phyloP scores from a whole-genome alignment of 2,797 vertebrate species.

The Channallabes apus region DNA sequence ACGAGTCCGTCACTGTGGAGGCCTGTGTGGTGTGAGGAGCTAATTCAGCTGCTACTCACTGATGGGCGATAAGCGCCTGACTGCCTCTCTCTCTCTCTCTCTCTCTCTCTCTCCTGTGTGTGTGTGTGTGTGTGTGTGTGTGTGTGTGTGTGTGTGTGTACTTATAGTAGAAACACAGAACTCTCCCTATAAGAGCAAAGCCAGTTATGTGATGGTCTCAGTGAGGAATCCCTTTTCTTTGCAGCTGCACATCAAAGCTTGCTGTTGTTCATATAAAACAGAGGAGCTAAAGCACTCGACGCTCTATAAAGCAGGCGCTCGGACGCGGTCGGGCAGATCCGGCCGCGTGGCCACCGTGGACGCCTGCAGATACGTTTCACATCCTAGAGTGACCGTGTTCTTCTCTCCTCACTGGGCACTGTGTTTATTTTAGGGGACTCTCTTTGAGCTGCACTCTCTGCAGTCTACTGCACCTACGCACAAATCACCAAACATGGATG shows the following conservation, averaged over 20 bases:
- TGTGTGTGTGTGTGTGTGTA: constrained; percentile 4
- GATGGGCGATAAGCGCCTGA: constrained; percentile 62
- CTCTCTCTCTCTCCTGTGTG: constrained; percentile 1
- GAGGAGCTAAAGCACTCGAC: constrained; percentile 36
- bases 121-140: constrained; percentile 9
- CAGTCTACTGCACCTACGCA: constrained; percentile 33
- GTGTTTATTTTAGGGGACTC: constrained; percentile 21
- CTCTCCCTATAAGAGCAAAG: background rate
- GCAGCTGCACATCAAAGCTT: constrained; percentile 69
- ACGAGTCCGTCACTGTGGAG: constrained; percentile 49
- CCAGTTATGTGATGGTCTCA: constrained; percentile 57
- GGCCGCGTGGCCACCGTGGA: background rate
- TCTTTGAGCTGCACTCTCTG: constrained; percentile 34
- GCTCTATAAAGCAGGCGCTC: constrained; percentile 7
- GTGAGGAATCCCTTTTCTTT: constrained; percentile 61
- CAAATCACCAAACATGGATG: constrained; percentile 38
- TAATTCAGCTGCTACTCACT: constrained; percentile 52
- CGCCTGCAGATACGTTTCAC: constrained; percentile 21
- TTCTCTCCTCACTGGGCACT: constrained; percentile 10
- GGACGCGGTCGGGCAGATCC: constrained; percentile 20
- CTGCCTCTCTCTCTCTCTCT: constrained; percentile 10
- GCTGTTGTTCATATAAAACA: constrained; percentile 25
- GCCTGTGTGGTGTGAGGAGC: constrained; percentile 46
- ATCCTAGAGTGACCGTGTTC: constrained; percentile 1
- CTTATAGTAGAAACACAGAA: background rate